Evolutionary conservation across 2,113 vertebrate species (phyloP), one percentile per base, ranked within the genome.

Genomic region (Dolichallabes microphthalmus): DNA sequence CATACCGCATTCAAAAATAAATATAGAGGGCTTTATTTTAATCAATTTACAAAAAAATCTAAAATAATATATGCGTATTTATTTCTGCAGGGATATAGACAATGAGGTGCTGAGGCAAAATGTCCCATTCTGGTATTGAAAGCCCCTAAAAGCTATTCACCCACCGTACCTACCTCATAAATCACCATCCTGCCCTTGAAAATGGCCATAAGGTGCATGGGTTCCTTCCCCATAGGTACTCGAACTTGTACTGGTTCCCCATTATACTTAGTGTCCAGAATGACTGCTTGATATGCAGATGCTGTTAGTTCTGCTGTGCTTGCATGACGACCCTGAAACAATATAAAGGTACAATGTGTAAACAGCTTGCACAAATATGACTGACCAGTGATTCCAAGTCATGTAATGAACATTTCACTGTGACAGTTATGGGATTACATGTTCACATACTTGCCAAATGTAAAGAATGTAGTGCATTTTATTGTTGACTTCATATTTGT

Each of bases 171-270:
- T 61, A 97, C 96, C 92, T 92, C 87, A 0, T 97, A 97, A 73
- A 97, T 94, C 75, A 97, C 93, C 95, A 97, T 95, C 87, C 85
- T 95, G 61, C 96, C 96, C 89, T 94, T 96, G 91, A 97, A 97
- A 89, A 97, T 96, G 82, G 96, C 95, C 95, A 97, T 95, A 66
- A 97, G 92, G 61, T 97, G 96, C 11, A 92, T 90, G 0, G 96
- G 96, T 85, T 97, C 96, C 90, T 96, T 97, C 89, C 96, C 96
- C 96, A 97, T 97, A 0, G 95, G 90, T 84, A 97, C 96, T 0
- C 95, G 95, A 82, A 97, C 92, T 92, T 97, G 96, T 60, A 97
- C 95, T 0, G 93, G 94, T 71, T 97, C 94, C 0, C 94, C 94
- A 22, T 95, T 93, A 90, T 95, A 96, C 85, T 96, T 89, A 91